Base-by-base conservation (phyloP, 1,140 invertebrate genomes). In the Drosophila insularis region DNA sequence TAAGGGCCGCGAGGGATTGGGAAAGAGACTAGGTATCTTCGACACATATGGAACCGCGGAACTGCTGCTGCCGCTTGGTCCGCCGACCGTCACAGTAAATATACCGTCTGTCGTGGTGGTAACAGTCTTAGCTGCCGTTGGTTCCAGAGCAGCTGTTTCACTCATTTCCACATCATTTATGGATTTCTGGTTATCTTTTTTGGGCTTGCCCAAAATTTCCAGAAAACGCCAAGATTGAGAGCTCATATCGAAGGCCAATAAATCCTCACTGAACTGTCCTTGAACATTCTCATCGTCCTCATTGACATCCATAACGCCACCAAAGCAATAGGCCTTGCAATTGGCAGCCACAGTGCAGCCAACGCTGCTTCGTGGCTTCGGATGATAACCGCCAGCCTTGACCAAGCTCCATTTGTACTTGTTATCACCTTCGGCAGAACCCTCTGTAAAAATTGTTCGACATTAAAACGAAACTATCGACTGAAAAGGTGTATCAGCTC, bases 221-320 rank as follows among this genome's bases (percentile, higher is more conserved):
- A 96, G 93, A 53, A 90, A 92, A 67, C 94, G 94, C 96, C 97
- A 98, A 32, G 94, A 93, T 37, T 94, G 94, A 67, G 95, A 95
- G 37, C 95, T 95, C 58, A 98, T 85, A 85, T 98, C 97, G 1
- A 99, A 90, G 6, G 94, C 93, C 66, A 95, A 93, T 6, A 98
- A 90, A 67, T 98, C 97, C 91, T 98, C 97, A 68, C 94, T 97
- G 92, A 98, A 98, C 53, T 94, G 94, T 2, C 97, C 96, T 39
- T 93, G 92, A 0, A 98, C 90, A 70, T 96, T 94, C 91, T 98
- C 97, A 66, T 97, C 96, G 63, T 95, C 94, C 70, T 97, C 95
- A 81, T 97, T 95, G 59, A 96, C 94, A 80, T 97, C 97, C 93
- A 95, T 94, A 27, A 97, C 96, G 5, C 97, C 97, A 39, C 97